Base-by-base conservation (phyloP, 2,888 invertebrate species). In the Drosophila algonquin region DNA sequence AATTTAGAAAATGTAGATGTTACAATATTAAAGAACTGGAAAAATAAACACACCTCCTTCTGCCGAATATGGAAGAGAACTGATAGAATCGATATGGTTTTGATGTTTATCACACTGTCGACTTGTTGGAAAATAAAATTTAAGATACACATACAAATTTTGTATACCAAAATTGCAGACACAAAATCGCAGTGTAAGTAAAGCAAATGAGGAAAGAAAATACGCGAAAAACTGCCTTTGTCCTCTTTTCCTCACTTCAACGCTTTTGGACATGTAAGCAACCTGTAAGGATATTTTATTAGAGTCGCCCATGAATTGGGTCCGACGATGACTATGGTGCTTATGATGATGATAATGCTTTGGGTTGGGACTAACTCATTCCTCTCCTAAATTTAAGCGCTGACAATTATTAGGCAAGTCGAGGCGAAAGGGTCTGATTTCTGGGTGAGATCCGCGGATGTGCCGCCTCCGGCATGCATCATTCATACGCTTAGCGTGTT, bases 401-500 rank as follows among this genome's bases (percentile, higher is more conserved):
- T 71, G 73, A 74, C 79, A 83, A 82, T 82, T 86, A 81, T 86
- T 78, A 68, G 71, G 53, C 44, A 54, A 64, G 73, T 55, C 68
- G 50, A 51, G 56, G 30, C 35, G 40, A 40, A 40, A 40, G 27
- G n/a, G 10, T 24, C 44, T 30, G 52, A 30, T 35, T 45, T 35
- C 35, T n/a, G 30, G 57, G 24, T 30, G 21, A 45, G 18, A n/a
- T 6, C 18, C 32, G 50, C 61, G 70, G 30, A 46, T 53, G 53
- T 63, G 70, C 74, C 72, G 75, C 73, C 77, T 77, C 75, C 14
- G 68, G 78, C 86, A 82, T 84, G 86, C 86, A 84, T 87, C 86
- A 82, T 87, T 84, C 78, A 84, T 85, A 65, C 73, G 76, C 73
- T 77, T 68, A 73, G 78, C 86, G 88, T 85, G 84, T 84, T 84